phyloP scores from a whole-genome alignment of 2,888 invertebrate genomes.

The Drosophila pegasa region DNA sequence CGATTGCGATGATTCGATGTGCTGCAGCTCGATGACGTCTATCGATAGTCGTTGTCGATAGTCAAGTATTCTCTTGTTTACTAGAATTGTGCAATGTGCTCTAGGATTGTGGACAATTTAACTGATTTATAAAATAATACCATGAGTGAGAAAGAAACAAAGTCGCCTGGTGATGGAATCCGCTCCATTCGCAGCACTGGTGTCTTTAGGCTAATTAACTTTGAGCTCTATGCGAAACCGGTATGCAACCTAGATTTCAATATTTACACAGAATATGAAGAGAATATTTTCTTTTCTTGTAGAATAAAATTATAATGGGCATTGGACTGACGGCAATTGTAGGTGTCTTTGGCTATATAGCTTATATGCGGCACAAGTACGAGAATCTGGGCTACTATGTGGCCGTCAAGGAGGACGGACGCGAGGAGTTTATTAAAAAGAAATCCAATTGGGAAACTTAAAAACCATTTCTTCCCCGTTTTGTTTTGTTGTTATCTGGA shows the following conservation, averaged over 20 bases:
- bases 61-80: slow-evolving; percentile 35
- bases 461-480: slow-evolving; percentile 1
- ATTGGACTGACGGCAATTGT: slow-evolving; percentile 91
- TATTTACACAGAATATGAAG: background rate
- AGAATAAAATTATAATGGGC: slow-evolving; percentile 95
- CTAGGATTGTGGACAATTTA: background rate
- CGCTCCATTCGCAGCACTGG: slow-evolving; percentile 86
- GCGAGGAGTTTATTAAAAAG: slow-evolving; percentile 86
- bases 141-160: slow-evolving; percentile 50
- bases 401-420: slow-evolving; percentile 91
- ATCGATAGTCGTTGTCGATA: slow-evolving; percentile 20
- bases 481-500: slow-evolving; percentile 31
- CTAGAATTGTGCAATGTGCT: slow-evolving; percentile 48
- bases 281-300: slow-evolving; percentile 53
- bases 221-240: slow-evolving; percentile 95
- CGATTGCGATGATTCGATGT: background rate
- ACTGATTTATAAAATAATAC: background rate
- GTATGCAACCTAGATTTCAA: slow-evolving; percentile 86
- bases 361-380: slow-evolving; percentile 93
- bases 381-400: slow-evolving; percentile 92
- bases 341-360: slow-evolving; percentile 91
- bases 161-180: slow-evolving; percentile 73
- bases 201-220: slow-evolving; percentile 93
- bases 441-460: slow-evolving; percentile 90
- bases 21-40: background rate